Percentiles rank a stretch among this genome's conserved stretches.
These are phyloP conservation scores for Leptopilina myrica DNA, from an alignment of 2,888 invertebrate genomes.

Conservation along the genomic window DNA sequence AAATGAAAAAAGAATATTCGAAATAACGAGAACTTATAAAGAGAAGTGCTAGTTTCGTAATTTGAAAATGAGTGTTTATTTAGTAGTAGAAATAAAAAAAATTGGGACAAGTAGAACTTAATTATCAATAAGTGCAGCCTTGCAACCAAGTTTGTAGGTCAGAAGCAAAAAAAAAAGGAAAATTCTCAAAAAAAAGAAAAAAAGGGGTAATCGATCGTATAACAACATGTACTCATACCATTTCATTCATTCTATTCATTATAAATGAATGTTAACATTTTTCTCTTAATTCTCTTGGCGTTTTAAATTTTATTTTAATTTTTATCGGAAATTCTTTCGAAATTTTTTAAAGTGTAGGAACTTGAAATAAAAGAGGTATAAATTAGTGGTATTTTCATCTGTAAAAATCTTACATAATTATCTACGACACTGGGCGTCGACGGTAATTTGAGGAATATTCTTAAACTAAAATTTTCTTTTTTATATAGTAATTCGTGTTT, in stretches of 20 bases:
- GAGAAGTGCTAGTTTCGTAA: slow-evolving; percentile 1
- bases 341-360: too few relatives aligned
- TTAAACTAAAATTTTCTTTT: too few relatives aligned
- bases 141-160: slow-evolving; percentile 34
- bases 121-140: slow-evolving; percentile 19
- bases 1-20: not conserved
- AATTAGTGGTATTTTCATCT: too few relatives aligned
- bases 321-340: too few relatives aligned
- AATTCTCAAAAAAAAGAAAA: slow-evolving; percentile 4
- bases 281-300: not conserved
- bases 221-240: not conserved
- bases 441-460: too few relatives aligned
- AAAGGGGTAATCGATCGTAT: slow-evolving; percentile 9
- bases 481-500: too few relatives aligned
- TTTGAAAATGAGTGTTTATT: slow-evolving; percentile 28
- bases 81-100: slow-evolving; percentile 20
- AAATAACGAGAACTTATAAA: not conserved
- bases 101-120: slow-evolving; percentile 31
- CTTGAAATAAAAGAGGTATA: too few relatives aligned
- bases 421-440: too few relatives aligned
- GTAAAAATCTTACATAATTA: too few relatives aligned
- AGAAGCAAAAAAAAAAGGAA: not conserved
- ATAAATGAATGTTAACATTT: not conserved
- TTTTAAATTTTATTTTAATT: too few relatives aligned
- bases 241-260: slow-evolving; percentile 1